Conservation (phyloP, 2,113 vertebrate species). For the Mellivora capensis region DNA sequence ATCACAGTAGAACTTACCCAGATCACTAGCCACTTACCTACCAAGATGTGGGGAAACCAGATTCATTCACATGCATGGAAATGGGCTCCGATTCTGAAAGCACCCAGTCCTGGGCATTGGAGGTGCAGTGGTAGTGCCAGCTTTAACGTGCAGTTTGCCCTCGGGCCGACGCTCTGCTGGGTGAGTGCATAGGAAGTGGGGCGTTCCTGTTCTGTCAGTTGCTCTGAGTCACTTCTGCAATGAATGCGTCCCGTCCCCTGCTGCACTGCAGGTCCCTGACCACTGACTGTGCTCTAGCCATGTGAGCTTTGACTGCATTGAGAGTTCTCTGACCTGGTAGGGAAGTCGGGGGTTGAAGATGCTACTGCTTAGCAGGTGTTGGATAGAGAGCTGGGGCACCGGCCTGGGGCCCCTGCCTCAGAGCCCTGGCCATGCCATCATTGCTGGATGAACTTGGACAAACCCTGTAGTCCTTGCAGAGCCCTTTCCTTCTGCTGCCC, state of each 20-base stretch:
- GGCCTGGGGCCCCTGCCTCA: not conserved
- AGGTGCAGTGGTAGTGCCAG: not conserved
- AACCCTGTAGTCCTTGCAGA: not conserved
- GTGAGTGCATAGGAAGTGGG: not conserved
- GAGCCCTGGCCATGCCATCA: not conserved
- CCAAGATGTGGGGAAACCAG: not conserved
- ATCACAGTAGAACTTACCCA: not conserved
- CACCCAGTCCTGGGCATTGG: not conserved
- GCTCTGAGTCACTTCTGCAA: not conserved
- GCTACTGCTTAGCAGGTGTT: not conserved
- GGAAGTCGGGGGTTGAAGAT: not conserved
- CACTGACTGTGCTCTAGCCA: not conserved
- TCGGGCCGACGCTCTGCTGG: not conserved
- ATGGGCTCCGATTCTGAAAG: not conserved
- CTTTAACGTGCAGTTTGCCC: not conserved
- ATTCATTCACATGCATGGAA: not conserved
- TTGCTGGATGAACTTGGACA: not conserved
- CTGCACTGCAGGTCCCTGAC: not conserved
- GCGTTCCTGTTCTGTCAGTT: not conserved
- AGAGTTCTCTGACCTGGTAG: not conserved
- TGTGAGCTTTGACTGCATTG: not conserved
- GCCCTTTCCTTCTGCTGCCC: fast-evolving
- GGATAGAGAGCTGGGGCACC: not conserved
- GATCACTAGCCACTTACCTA: not conserved
- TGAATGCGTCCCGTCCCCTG: not conserved